Evolutionary conservation across 2,888 invertebrate genomes (phyloP).

Genomic region (Eilema depressum): DNA sequence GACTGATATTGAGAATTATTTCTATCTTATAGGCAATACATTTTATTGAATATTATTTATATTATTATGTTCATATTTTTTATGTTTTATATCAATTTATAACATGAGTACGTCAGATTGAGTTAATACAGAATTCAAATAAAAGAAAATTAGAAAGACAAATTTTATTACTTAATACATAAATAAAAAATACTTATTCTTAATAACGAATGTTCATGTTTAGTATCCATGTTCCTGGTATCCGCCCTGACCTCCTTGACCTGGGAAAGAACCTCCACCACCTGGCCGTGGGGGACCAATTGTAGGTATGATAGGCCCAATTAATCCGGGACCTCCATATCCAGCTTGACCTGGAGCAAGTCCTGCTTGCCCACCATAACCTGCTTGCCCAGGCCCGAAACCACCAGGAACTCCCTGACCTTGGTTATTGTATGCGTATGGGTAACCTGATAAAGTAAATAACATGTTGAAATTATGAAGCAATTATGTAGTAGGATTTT

Average conservation of each 20-base stretch:
- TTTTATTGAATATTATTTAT: not conserved
- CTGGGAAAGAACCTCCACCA: conserved; percentile 1
- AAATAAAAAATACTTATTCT: not conserved
- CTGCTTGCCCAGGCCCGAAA: not conserved
- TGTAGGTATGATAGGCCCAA: not conserved
- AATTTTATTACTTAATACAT: not conserved
- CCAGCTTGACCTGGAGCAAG: not conserved
- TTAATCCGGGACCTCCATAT: not conserved
- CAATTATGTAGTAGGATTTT: no score
- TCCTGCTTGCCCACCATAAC: not conserved
- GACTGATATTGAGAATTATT: not conserved
- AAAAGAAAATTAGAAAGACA: not conserved
- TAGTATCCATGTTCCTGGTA: conserved; percentile 9
- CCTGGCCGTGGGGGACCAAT: not conserved
- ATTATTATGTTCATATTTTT: no score
- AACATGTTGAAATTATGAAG: not conserved
- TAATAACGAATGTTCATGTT: not conserved
- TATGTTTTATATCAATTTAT: no score
- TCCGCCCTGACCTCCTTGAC: conserved; percentile 7
- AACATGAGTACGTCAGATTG: no score
- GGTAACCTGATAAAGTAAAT: not conserved
- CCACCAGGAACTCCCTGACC: not conserved
- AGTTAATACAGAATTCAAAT: not conserved
- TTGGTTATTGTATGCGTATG: not conserved
- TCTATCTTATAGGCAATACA: not conserved